Percentiles rank a stretch among this genome's conserved stretches.
phyloP scores from a whole-genome alignment of 2,797 vertebrate genomes.

The Hoplostethus mediterraneus region DNA sequence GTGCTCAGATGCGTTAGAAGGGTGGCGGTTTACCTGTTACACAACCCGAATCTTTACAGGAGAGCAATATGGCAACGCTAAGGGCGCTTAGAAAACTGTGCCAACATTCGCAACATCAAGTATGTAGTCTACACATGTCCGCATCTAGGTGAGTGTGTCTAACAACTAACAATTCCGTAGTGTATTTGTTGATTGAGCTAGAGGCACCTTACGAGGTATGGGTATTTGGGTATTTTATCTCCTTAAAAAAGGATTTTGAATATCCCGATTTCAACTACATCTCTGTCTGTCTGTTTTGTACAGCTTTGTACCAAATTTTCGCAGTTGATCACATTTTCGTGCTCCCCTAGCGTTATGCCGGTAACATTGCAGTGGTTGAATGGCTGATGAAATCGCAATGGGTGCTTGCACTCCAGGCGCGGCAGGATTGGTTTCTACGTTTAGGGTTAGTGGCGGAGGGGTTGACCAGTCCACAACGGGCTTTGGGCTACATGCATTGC shows the following conservation, averaged over 20 bases:
- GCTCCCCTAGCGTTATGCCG: slow-evolving; percentile 71
- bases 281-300: no score
- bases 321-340: background rate
- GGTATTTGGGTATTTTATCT: background rate
- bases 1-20: slow-evolving; percentile 16
- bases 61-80: slow-evolving; percentile 79
- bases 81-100: slow-evolving; percentile 83
- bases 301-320: slow-evolving; percentile 39
- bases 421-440: background rate
- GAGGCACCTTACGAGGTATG: background rate
- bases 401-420: slow-evolving; percentile 61
- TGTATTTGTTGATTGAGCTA: background rate
- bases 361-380: slow-evolving; percentile 53
- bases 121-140: slow-evolving; percentile 85
- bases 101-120: slow-evolving; percentile 75
- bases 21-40: slow-evolving; percentile 1
- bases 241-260: background rate
- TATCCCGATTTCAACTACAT: no score
- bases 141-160: slow-evolving; percentile 81
- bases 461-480: background rate
- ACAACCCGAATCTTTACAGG: slow-evolving; percentile 26
- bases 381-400: slow-evolving; percentile 84
- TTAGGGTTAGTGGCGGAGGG: background rate
- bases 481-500: background rate
- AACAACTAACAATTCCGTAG: background rate